Conservation (phyloP, 2,113 vertebrate species). For the Puffinus mauretanicus region DNA sequence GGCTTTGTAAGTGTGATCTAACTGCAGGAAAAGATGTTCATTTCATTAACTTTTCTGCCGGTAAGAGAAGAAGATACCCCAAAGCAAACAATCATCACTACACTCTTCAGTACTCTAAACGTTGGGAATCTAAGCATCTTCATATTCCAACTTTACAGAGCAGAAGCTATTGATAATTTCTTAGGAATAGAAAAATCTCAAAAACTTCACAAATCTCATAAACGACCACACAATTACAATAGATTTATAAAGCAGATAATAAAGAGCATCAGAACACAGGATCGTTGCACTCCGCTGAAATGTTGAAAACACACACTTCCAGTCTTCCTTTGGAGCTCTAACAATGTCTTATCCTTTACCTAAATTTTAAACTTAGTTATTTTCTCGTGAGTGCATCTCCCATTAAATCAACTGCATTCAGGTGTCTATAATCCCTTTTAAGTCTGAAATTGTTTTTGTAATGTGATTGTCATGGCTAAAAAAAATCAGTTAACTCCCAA, state of each 20-base stretch:
- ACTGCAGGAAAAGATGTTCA: not conserved
- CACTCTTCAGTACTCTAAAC: not conserved
- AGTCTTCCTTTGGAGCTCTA: not conserved
- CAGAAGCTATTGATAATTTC: not conserved
- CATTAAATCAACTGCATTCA: not conserved
- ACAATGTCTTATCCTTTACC: not conserved
- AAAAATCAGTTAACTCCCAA: not conserved
- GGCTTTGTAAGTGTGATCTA: not conserved
- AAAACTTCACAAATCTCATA: not conserved
- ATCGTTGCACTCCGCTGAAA: not conserved
- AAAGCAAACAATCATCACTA: not conserved
- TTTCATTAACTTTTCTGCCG: not conserved
- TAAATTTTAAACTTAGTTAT: not conserved
- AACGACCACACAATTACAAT: not conserved
- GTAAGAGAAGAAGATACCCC: not conserved
- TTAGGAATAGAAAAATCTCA: not conserved
- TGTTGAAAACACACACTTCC: not conserved
- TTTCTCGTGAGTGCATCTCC: not conserved
- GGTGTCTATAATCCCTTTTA: not conserved
- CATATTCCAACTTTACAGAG: not conserved
- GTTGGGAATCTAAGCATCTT: not conserved
- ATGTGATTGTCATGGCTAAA: not conserved
- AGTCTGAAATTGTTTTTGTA: not conserved
- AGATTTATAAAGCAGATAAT: not conserved
- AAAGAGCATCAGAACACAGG: not conserved